These are phyloP conservation scores for Pantelozetes paolii DNA, from an alignment of 2,888 invertebrate genomes.

Conservation along the genomic window DNA sequence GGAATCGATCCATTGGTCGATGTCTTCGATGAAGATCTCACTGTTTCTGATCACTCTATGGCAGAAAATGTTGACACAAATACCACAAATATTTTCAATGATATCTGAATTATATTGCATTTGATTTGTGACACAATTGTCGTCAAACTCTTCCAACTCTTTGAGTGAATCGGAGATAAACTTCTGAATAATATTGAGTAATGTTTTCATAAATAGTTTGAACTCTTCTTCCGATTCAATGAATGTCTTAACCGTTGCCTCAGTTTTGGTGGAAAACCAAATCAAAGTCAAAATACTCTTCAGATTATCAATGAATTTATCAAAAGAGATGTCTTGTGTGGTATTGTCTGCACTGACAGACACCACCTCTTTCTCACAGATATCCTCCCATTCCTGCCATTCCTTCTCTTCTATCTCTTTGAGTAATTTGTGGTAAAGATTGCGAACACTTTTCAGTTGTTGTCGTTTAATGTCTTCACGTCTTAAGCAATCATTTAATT, in stretches of 20 bases:
- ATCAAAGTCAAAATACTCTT: neutral
- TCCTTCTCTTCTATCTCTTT: neutral
- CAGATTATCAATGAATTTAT: neutral
- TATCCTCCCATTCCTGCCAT: neutral
- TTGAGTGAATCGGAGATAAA: neutral
- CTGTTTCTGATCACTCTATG: neutral
- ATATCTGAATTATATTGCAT: neutral
- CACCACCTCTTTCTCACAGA: neutral
- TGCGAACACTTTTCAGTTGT: neutral
- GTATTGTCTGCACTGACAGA: neutral
- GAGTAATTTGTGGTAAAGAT: neutral
- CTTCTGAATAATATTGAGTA: neutral
- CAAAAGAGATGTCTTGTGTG: neutral
- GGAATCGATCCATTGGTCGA: neutral
- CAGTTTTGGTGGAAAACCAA: neutral
- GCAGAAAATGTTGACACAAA: neutral
- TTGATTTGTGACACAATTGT: neutral
- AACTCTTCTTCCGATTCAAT: neutral
- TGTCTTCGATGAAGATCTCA: neutral
- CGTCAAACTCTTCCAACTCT: too few relatives aligned
- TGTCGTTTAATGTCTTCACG: neutral
- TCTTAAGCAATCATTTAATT: neutral
- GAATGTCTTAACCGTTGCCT: neutral
- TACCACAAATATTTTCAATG: neutral
- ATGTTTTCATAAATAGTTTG: neutral